Percentiles rank a stretch among this genome's conserved stretches.
Conservation (phyloP, 1,140 invertebrate genomes). For the Sarcophaga bullata region DNA sequence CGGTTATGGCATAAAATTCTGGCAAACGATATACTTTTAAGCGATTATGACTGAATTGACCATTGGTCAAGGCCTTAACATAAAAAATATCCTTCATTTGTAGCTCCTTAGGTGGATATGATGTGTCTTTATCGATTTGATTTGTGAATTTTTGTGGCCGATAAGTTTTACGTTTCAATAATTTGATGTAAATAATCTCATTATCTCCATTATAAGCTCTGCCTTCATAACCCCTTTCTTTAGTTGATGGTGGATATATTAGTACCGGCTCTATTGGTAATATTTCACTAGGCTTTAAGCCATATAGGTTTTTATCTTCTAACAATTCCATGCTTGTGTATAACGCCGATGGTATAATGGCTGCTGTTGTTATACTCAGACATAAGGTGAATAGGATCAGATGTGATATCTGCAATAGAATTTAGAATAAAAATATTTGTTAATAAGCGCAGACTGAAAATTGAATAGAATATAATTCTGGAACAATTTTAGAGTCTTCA, state of each 20-base stretch:
- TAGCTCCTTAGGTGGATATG: constrained; percentile 46
- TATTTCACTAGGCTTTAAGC: constrained; percentile 52
- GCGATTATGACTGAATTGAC: constrained; percentile 58
- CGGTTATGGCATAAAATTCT: constrained; percentile 62
- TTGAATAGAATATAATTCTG: no score
- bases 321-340: neutral
- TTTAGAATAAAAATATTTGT: no score
- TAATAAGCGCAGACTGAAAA: no score
- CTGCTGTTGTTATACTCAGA: neutral
- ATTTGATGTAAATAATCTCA: constrained; percentile 59
- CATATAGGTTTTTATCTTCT: constrained; percentile 19
- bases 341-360: constrained; percentile 6
- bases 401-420: constrained; percentile 23
- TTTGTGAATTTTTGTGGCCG: constrained; percentile 53
- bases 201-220: constrained; percentile 48
- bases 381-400: neutral
- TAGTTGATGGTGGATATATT: constrained; percentile 50
- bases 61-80: constrained; percentile 58
- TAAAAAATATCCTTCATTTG: constrained; percentile 60
- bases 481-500: no score
- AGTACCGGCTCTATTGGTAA: constrained; percentile 56
- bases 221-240: constrained; percentile 50
- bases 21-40: constrained; percentile 60
- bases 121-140: constrained; percentile 33
- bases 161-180: constrained; percentile 56